Conservation (phyloP, 1,140 invertebrate species). For the Bombus affinis region DNA sequence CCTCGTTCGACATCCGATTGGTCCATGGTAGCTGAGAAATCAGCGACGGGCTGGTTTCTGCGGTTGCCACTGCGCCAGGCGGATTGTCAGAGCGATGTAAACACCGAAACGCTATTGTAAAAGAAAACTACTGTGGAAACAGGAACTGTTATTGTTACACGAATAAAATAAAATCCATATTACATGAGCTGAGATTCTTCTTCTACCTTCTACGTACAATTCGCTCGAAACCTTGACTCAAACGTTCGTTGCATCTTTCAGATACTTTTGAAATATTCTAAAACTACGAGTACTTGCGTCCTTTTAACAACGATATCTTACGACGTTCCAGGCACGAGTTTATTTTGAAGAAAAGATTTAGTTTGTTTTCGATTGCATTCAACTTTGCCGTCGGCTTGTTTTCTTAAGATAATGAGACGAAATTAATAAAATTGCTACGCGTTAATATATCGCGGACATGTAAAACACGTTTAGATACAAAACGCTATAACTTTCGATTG, state of each 20-base stretch:
- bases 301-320: not conserved
- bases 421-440: too few relatives aligned
- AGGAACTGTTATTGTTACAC: slow-evolving; percentile 68
- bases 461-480: not conserved
- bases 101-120: slow-evolving; percentile 32
- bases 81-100: not conserved
- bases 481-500: not conserved
- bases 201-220: not conserved
- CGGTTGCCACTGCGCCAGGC: not conserved
- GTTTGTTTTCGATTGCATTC: not conserved
- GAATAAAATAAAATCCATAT: slow-evolving; percentile 64
- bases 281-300: too few relatives aligned
- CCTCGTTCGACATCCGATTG: not conserved
- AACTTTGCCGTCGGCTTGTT: not conserved
- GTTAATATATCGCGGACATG: too few relatives aligned
- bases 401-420: not conserved
- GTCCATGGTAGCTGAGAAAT: slow-evolving; percentile 19
- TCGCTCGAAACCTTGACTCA: not conserved
- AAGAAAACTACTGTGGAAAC: slow-evolving; percentile 47
- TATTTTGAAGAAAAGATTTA: not conserved
- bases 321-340: not conserved
- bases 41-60: slow-evolving; percentile 13
- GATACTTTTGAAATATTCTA: not conserved
- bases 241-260: not conserved
- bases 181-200: slow-evolving; percentile 2